Percentiles rank a stretch among this genome's conserved stretches.
Conservation (phyloP, 2,888 invertebrate genomes). For the Magallana nippona region DNA sequence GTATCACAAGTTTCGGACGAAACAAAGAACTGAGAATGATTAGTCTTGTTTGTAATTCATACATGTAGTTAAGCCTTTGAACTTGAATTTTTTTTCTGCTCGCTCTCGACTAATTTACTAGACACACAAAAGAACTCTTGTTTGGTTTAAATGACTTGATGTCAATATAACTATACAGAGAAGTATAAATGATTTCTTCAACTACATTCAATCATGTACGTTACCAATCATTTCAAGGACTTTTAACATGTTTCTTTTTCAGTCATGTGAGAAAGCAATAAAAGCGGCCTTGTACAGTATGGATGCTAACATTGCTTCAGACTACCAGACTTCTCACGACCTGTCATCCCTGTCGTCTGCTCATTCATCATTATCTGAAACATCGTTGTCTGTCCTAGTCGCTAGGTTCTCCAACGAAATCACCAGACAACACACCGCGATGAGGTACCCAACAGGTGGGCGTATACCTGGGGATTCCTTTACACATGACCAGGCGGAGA, state of each 20-base stretch:
- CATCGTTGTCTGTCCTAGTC: neutral
- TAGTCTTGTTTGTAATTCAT: too few species aligned
- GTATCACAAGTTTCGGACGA: too few species aligned
- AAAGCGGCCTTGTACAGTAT: slow-evolving; percentile 22
- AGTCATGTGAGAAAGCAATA: slow-evolving; percentile 45
- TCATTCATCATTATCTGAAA: neutral
- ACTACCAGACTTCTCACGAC: neutral
- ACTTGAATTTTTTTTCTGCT: too few species aligned
- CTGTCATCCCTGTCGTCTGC: neutral
- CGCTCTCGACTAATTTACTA: too few species aligned
- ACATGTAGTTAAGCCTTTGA: too few species aligned
- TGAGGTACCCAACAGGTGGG: slow-evolving; percentile 33
- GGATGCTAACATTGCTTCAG: slow-evolving; percentile 34
- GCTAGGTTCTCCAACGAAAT: neutral
- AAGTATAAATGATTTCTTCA: too few species aligned
- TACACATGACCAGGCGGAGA: slow-evolving; percentile 12
- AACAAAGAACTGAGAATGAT: too few species aligned
- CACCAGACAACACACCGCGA: slow-evolving; percentile 19
- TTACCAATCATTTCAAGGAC: neutral
- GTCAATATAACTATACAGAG: too few species aligned
- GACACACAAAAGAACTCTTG: too few species aligned
- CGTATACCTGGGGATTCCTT: slow-evolving; percentile 5
- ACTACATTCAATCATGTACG: neutral
- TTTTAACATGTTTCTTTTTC: neutral
- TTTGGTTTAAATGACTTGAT: too few species aligned